phyloP scores from a whole-genome alignment of 1,140 invertebrate species.

The Bombus ignitus region DNA sequence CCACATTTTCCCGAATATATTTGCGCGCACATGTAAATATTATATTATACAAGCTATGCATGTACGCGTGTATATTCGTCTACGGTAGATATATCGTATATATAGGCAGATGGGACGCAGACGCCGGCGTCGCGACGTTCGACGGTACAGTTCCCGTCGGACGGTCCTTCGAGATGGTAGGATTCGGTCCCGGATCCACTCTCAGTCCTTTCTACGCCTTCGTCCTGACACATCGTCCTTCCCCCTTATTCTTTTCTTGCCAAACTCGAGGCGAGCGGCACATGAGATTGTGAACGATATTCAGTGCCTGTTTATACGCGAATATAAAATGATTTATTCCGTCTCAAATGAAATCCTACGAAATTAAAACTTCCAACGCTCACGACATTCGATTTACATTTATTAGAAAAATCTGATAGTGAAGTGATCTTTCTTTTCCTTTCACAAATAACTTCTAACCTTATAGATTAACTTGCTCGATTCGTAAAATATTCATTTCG shows the following conservation, averaged over 20 bases:
- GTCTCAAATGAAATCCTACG: neutral
- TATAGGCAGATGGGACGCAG: conserved; percentile 76
- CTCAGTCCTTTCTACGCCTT: conserved; percentile 75
- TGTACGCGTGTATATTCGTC: conserved; percentile 50
- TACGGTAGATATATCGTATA: conserved; percentile 42
- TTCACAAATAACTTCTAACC: neutral
- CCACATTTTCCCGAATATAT: conserved; percentile 53
- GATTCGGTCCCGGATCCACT: conserved; percentile 67
- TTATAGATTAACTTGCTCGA: neutral
- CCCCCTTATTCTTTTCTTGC: conserved; percentile 34
- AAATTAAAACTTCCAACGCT: no score
- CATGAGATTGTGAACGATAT: neutral
- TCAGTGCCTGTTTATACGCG: conserved; percentile 8
- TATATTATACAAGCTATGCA: conserved; percentile 58
- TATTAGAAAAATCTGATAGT: conserved; percentile 13
- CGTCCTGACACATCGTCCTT: conserved; percentile 62
- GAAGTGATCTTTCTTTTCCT: conserved; percentile 45
- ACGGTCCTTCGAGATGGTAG: conserved; percentile 79
- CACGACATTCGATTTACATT: no score
- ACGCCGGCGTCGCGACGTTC: conserved; percentile 81
- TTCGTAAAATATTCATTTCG: neutral
- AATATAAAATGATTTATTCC: neutral
- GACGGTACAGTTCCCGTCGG: conserved; percentile 81
- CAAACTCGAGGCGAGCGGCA: conserved; percentile 3
- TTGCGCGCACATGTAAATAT: conserved; percentile 50